A percentile compares a stretch with the other conserved stretches of the same genome.
Conservation (phyloP, 2,888 invertebrate species). For the Quadroppia sp. region DNA sequence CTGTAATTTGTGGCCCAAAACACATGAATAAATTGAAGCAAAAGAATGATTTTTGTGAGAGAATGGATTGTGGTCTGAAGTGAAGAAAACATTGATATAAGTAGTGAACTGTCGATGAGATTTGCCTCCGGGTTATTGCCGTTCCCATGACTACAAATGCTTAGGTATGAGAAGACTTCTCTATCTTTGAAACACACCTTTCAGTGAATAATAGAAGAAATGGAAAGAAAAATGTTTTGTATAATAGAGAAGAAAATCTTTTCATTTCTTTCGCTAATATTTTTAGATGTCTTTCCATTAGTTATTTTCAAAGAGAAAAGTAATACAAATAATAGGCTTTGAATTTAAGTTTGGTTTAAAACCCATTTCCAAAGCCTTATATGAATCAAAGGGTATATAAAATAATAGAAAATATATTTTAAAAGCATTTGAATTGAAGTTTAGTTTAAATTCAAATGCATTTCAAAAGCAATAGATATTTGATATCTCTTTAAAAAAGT, state of each 20-base stretch:
- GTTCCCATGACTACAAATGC: neutral
- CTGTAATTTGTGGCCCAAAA: neutral
- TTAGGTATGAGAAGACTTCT: slow-evolving; percentile 1
- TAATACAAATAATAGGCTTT: slow-evolving; percentile 14
- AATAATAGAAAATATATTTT: neutral
- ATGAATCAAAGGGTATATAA: neutral
- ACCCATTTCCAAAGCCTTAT: neutral
- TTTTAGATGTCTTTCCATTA: slow-evolving; percentile 20
- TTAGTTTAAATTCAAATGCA: neutral
- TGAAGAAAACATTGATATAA: neutral
- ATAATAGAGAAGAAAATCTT: neutral
- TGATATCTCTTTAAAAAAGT: too few relatives aligned
- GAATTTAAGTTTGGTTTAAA: neutral
- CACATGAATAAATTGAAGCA: neutral
- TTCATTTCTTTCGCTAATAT: neutral
- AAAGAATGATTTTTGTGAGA: neutral
- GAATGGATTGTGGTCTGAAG: neutral
- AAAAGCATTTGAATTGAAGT: neutral
- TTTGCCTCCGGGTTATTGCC: neutral
- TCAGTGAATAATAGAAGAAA: neutral
- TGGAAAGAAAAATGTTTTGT: neutral
- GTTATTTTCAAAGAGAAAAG: neutral
- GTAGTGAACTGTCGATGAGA: neutral
- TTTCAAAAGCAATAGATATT: too few relatives aligned
- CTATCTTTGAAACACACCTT: slow-evolving; percentile 10